A percentile compares a stretch with the other conserved stretches of the same genome.
phyloP scores from a whole-genome alignment of 2,888 invertebrate genomes.

The Conomelus anceps region DNA sequence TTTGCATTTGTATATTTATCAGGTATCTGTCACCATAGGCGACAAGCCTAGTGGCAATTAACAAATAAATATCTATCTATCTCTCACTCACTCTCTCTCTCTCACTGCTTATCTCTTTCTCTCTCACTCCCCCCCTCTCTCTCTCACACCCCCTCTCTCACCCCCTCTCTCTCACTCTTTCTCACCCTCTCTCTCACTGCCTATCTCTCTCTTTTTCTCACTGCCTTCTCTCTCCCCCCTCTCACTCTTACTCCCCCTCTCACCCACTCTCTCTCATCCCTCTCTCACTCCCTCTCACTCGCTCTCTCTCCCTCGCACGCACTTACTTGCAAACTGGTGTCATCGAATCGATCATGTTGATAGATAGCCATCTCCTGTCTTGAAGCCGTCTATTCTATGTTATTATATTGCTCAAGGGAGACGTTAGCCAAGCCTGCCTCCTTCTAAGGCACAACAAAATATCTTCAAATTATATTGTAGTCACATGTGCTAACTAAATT shows the following conservation, averaged over 20 bases:
- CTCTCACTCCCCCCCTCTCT: background rate
- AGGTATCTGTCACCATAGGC: no score
- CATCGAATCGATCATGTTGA: background rate
- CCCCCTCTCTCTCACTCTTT: background rate
- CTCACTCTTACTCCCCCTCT: background rate
- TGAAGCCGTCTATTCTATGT: background rate
- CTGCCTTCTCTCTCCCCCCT: background rate
- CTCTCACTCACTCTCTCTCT: no score
- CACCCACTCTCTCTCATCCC: background rate
- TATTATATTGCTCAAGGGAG: no score
- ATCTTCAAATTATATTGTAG: no score
- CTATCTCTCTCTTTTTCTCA: background rate
- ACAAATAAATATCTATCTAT: no score
- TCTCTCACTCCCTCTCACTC: background rate
- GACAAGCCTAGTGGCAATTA: no score
- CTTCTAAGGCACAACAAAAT: no score
- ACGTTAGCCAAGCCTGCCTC: no score
- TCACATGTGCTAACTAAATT: no score
- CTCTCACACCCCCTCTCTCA: background rate
- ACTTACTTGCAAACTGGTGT: background rate
- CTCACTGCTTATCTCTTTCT: no score
- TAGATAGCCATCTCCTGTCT: background rate
- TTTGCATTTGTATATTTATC: no score
- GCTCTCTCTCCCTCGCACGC: background rate
- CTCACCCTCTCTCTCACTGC: background rate